A percentile compares a stretch with the other conserved stretches of the same genome.
Conservation (phyloP, 2,113 vertebrate genomes). For the Manacus vitellinus region DNA sequence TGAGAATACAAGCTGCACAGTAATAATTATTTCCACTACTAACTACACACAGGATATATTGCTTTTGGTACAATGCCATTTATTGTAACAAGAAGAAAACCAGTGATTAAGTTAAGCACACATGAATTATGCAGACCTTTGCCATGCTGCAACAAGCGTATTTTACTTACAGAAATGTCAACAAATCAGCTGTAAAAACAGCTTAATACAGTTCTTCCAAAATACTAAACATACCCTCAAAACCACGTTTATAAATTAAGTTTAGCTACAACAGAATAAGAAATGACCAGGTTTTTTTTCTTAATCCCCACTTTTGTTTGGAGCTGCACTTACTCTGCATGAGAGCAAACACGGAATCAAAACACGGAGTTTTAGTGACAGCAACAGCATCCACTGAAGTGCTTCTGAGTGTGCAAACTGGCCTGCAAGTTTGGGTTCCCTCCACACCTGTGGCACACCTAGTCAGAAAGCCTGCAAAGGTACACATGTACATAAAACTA, state of each 20-base stretch:
- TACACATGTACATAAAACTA: background rate
- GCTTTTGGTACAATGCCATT: constrained; percentile 52
- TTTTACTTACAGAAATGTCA: constrained; percentile 30
- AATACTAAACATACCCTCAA: background rate
- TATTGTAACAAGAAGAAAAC: constrained; percentile 56
- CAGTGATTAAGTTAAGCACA: constrained; percentile 37
- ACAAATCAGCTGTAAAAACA: constrained; percentile 35
- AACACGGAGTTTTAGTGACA: background rate
- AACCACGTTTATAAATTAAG: background rate
- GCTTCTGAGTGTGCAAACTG: background rate
- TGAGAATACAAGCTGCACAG: constrained; percentile 30
- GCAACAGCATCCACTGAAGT: background rate
- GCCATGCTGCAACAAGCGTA: constrained; percentile 15
- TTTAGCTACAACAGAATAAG: background rate
- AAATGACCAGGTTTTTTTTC: background rate
- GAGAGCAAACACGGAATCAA: background rate
- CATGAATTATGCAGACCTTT: constrained; percentile 49
- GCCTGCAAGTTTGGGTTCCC: background rate
- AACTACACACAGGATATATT: constrained; percentile 40
- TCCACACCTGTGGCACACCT: background rate
- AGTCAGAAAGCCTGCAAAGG: background rate
- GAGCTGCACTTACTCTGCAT: background rate
- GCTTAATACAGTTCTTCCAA: background rate
- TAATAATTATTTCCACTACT: constrained; percentile 44
- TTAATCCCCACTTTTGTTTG: background rate